phyloP scores from a whole-genome alignment of 1,140 invertebrate species.

The Aphaenogaster floridana region DNA sequence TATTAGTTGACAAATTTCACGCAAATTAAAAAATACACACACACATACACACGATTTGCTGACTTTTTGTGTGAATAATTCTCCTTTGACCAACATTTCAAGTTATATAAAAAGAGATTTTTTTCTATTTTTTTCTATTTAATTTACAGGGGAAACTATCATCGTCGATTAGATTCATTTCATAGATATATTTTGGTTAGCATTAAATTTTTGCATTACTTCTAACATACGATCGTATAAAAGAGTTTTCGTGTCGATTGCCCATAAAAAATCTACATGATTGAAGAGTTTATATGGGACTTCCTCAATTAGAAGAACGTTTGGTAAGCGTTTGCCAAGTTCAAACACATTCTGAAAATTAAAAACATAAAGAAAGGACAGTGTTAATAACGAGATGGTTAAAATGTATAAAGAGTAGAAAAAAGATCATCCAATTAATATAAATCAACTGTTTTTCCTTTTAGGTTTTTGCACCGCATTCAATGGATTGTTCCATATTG shows the following conservation, averaged over 20 bases:
- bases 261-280: slow-evolving; percentile 83
- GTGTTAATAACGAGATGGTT: neutral
- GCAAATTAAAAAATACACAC: neutral
- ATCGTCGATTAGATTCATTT: slow-evolving; percentile 5
- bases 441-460: neutral
- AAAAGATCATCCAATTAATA: neutral
- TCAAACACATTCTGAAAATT: slow-evolving; percentile 71
- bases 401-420: neutral
- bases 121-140: neutral
- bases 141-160: neutral
- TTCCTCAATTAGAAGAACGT: slow-evolving; percentile 69
- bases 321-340: slow-evolving; percentile 72
- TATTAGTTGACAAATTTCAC: neutral
- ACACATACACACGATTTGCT: neutral
- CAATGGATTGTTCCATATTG: neutral
- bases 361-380: slow-evolving; percentile 78
- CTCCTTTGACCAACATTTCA: neutral
- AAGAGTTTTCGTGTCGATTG: slow-evolving; percentile 77
- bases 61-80: neutral
- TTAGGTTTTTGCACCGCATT: neutral
- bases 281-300: slow-evolving; percentile 79
- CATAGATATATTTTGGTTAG: neutral
- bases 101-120: neutral
- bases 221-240: slow-evolving; percentile 76
- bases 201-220: slow-evolving; percentile 54